Evolutionary conservation across 1,140 invertebrate genomes (phyloP), one percentile per base, ranked within the genome.

Genomic region (Goniozus legneri): DNA sequence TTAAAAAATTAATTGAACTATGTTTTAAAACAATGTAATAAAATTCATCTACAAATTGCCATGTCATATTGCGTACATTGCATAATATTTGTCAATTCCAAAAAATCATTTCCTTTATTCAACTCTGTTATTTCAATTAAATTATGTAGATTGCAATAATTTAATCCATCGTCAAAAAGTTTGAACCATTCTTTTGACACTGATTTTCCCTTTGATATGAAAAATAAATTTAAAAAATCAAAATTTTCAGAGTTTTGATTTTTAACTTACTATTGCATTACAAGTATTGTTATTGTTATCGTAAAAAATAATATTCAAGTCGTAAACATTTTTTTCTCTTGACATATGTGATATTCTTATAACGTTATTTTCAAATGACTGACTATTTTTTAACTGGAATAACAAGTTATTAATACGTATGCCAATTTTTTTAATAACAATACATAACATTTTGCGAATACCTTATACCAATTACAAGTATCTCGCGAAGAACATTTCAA

Each of bases 91-190:
- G 60, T 62, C 14, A 47, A 30, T 14, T 64, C 61, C 8, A 50
- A 21, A 40, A 58, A 65, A 14, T 50, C 44, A 3, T 14, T 20
- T 19, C 46, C 34, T 4, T 15, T 45, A 35, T 62, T 49, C 6
- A 60, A 57, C 14, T 39, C 51, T 6, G 48, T 48, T 4, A 40
- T 52, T 6, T 39, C 40, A 6, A 64, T 40, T 15, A 65, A 47
- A 10, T 62, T 54, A 13, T 44, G 51, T 12, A 65, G 37, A 51
- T 65, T 62, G 24, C 63, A 65, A n/a, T 64, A 64, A 32, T 65
- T 65, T 8, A 24, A 38, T 1, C 54, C 53, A 12, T 58, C 34
- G 43, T 63, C 58, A 10, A 63, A 63, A 27, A 64, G 10, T 8
- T 22, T 49, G 21, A 53, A 60, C 60, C 60, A 62, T 20, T 48